These are phyloP conservation scores for Pipistrellus nathusii DNA, from an alignment of 2,797 vertebrate species.

Conservation along the genomic window DNA sequence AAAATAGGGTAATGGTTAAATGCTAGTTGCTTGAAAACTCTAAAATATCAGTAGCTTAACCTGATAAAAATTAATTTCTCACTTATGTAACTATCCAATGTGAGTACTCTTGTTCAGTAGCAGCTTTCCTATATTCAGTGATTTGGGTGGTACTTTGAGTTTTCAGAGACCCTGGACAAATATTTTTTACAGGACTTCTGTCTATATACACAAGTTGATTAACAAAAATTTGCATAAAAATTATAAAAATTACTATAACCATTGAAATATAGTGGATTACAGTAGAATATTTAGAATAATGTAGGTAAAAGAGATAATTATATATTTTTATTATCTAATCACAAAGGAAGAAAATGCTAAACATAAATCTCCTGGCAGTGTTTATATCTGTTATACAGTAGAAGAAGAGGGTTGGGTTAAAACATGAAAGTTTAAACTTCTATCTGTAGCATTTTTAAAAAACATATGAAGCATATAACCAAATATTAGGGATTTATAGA, in stretches of 20 bases:
- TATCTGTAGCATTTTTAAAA: neutral
- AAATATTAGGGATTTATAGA: conserved; percentile 46
- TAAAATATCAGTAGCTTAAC: neutral
- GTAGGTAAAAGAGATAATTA: neutral
- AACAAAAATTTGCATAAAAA: neutral
- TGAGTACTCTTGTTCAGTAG: neutral
- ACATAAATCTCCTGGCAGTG: neutral
- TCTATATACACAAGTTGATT: neutral
- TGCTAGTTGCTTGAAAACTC: neutral
- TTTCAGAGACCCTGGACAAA: neutral
- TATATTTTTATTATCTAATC: conserved; percentile 1
- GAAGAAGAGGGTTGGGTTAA: neutral
- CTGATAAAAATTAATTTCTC: neutral
- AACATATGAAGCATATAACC: neutral
- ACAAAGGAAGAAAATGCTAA: neutral
- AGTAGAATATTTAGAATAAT: neutral
- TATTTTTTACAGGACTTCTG: neutral
- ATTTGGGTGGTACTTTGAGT: neutral
- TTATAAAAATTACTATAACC: neutral
- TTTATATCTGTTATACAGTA: neutral
- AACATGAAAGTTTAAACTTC: neutral
- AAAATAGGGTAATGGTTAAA: neutral
- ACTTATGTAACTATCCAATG: neutral
- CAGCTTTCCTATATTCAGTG: neutral
- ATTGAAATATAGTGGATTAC: neutral